Evolutionary conservation across 2,888 invertebrate genomes (phyloP).

Genomic region (Allophyes oxyacanthae): DNA sequence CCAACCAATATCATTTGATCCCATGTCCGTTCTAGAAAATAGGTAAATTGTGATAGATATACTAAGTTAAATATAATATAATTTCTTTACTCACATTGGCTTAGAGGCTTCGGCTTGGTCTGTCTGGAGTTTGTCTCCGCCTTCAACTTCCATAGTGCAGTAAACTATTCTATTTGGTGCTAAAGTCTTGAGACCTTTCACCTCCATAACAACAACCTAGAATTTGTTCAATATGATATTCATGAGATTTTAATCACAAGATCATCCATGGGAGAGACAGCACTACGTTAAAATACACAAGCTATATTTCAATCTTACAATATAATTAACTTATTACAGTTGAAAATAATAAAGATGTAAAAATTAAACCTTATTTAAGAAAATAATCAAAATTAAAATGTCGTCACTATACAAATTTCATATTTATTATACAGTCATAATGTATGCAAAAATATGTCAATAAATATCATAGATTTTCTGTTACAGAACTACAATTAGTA

Average conservation of each 20-base stretch:
- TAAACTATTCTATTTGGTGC: slow-evolving; percentile 99
- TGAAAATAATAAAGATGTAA: no score
- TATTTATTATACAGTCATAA: no score
- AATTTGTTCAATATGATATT: slow-evolving; percentile 63
- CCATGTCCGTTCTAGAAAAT: no score
- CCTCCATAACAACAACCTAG: slow-evolving; percentile 99
- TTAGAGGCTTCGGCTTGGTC: slow-evolving; percentile 99
- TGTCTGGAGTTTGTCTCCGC: slow-evolving; percentile 99
- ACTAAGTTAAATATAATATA: neutral
- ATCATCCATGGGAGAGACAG: neutral
- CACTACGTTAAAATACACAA: no score
- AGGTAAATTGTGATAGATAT: no score
- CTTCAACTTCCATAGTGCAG: slow-evolving; percentile 99
- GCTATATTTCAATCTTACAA: no score
- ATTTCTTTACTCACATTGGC: slow-evolving; percentile 93
- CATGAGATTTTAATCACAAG: slow-evolving; percentile 12
- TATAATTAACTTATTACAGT: no score
- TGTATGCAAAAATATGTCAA: no score
- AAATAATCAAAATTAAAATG: no score
- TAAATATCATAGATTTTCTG: neutral
- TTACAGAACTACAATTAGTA: slow-evolving; percentile 1
- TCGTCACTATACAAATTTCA: no score
- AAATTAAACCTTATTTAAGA: no score
- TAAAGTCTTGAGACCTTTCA: slow-evolving; percentile 98
- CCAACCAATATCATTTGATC: no score